These are phyloP conservation scores for Aporrectodea caliginosa DNA, from an alignment of 1,140 invertebrate species.

Conservation along the genomic window DNA sequence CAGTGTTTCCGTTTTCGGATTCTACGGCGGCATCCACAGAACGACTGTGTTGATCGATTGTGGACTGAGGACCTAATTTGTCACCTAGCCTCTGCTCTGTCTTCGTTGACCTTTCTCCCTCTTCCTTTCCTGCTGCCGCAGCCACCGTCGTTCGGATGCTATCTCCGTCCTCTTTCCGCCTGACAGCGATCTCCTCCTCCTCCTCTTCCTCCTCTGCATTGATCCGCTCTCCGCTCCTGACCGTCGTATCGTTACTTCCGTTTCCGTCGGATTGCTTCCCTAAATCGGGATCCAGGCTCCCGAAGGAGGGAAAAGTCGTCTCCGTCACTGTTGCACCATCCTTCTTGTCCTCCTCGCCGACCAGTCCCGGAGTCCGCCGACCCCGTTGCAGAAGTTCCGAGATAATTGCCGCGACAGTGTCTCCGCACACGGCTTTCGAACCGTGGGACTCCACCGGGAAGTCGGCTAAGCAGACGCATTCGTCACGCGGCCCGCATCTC, in stretches of 20 bases:
- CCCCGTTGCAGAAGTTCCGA: neutral
- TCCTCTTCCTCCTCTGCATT: neutral
- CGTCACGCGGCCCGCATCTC: neutral
- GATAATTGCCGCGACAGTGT: neutral
- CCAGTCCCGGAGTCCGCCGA: neutral
- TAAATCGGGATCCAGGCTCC: neutral
- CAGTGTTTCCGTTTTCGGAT: neutral
- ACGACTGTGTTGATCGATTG: neutral
- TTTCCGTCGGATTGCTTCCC: neutral
- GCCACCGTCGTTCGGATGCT: neutral
- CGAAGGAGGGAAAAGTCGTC: neutral
- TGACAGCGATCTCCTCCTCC: neutral
- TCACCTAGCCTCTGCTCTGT: neutral
- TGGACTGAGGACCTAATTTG: neutral
- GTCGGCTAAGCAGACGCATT: neutral
- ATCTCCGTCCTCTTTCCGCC: neutral
- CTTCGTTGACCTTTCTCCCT: neutral
- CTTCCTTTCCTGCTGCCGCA: neutral
- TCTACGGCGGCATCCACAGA: neutral
- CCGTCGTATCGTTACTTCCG: neutral
- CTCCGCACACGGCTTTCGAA: neutral
- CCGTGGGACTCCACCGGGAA: neutral
- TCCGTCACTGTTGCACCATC: no score
- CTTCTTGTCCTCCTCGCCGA: no score
- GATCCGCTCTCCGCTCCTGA: neutral